phyloP scores from a whole-genome alignment of 37 sponge, comb jelly and placozoan species.

The Theonella swinhoei region DNA sequence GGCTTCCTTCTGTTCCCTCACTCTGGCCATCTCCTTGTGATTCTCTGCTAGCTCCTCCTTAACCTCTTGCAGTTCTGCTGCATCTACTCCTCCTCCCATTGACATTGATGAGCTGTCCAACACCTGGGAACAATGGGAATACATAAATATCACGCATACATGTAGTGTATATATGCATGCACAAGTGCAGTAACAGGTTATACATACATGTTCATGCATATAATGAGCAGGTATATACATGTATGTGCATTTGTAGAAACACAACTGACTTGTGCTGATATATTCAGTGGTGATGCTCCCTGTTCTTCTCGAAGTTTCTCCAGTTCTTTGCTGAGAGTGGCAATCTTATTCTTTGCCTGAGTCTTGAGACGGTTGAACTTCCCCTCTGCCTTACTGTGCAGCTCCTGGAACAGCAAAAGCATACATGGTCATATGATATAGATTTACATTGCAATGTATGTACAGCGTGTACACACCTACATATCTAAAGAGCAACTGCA shows the following conservation, averaged over 20 bases:
- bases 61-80: neutral
- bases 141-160: too few relatives aligned
- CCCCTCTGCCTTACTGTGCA: constrained; percentile 57
- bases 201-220: neutral
- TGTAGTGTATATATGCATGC: too few relatives aligned
- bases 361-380: constrained; percentile 67
- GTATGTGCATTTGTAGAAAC: neutral
- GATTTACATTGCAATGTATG: too few relatives aligned
- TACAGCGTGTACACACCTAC: neutral
- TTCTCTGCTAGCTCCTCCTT: neutral
- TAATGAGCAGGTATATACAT: neutral
- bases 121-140: too few relatives aligned
- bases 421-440: too few relatives aligned
- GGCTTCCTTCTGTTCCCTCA: neutral
- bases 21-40: neutral
- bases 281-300: constrained; percentile 7
- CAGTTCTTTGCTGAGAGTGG: constrained; percentile 43
- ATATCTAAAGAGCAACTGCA: too few relatives aligned
- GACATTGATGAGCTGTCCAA: neutral
- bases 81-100: neutral
- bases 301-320: constrained; percentile 46
- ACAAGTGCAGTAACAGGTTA: too few relatives aligned
- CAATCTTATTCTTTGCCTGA: constrained; percentile 72
- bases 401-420: too few relatives aligned
- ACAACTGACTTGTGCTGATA: too few relatives aligned